Conservation (phyloP, 2,113 vertebrate genomes). For the Otocyon megalotis region DNA sequence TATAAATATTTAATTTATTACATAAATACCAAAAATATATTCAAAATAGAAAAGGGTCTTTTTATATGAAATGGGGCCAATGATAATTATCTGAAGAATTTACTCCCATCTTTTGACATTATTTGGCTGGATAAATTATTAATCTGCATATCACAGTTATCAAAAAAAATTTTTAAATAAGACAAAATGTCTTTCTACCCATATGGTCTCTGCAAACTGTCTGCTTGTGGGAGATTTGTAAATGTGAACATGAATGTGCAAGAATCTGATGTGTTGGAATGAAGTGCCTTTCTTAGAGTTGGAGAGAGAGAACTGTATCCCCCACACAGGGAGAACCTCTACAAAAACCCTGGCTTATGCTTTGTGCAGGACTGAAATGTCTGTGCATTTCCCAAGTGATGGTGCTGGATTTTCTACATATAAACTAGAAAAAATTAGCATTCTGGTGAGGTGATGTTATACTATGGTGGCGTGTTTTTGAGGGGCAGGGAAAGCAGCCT, state of each 20-base stretch:
- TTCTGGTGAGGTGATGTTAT: neutral
- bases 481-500: slow-evolving; percentile 17
- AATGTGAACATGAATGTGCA: neutral
- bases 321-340: neutral
- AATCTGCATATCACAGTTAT: neutral
- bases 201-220: neutral
- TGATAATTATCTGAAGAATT: slow-evolving; percentile 9
- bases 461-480: fast-evolving
- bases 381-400: neutral
- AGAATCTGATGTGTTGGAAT: neutral
- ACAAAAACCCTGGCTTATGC: neutral
- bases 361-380: neutral
- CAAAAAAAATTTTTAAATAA: neutral
- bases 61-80: neutral
- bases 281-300: neutral
- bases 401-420: neutral
- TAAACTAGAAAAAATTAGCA: neutral
- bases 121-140: neutral
- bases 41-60: neutral
- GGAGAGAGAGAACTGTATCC: neutral
- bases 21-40: neutral
- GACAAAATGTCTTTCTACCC: neutral
- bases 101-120: neutral
- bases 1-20: neutral
- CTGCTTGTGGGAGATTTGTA: neutral